phyloP scores from a whole-genome alignment of 2,797 vertebrate genomes.

The Sylvilagus floridanus region DNA sequence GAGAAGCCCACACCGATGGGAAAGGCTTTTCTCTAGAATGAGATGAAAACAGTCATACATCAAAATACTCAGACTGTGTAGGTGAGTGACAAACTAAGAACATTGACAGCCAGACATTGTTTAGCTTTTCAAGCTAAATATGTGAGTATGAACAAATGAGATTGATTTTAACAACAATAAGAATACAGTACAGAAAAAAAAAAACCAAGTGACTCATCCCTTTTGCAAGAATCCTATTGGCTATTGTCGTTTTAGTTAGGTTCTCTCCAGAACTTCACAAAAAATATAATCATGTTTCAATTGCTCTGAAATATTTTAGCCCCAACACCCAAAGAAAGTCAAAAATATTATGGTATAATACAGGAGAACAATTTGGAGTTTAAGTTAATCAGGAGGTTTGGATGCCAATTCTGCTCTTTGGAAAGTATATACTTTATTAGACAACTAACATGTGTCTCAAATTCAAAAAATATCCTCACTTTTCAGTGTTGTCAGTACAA shows the following conservation, averaged over 20 bases:
- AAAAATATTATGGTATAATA: background rate
- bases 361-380: background rate
- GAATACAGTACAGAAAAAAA: background rate
- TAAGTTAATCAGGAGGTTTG: background rate
- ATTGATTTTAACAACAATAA: background rate
- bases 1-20: background rate
- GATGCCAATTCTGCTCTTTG: background rate
- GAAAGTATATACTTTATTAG: background rate
- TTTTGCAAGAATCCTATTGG: background rate
- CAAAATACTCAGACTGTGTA: background rate
- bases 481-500: background rate
- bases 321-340: background rate
- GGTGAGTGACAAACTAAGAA: background rate
- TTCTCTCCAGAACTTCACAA: background rate
- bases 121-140: slow-evolving; percentile 12
- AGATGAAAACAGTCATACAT: slow-evolving; percentile 14
- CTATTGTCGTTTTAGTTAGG: background rate
- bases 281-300: background rate
- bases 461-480: background rate
- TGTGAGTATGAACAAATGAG: background rate
- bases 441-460: background rate
- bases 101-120: background rate
- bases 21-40: background rate
- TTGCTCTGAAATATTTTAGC: background rate
- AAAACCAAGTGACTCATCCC: too few relatives aligned